phyloP scores from a whole-genome alignment of 2,113 vertebrate species.

The Suncus etruscus region DNA sequence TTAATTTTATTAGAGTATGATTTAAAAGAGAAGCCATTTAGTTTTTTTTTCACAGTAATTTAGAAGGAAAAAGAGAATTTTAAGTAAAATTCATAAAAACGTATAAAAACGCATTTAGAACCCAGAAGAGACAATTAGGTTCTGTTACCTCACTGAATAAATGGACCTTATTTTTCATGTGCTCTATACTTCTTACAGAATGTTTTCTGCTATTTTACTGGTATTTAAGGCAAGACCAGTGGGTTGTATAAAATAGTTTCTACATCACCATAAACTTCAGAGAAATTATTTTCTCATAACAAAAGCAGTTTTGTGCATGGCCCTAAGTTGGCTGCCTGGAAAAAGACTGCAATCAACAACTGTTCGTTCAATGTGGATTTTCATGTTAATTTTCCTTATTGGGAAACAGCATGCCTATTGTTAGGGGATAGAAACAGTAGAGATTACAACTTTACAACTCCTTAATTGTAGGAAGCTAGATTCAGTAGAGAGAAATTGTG shows the following conservation, averaged over 20 bases:
- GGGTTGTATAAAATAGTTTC: conserved; percentile 63
- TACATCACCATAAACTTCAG: conserved; percentile 45
- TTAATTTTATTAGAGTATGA: conserved; percentile 41
- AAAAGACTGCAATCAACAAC: conserved; percentile 62
- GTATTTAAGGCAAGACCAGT: conserved; percentile 59
- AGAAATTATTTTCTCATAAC: conserved; percentile 70
- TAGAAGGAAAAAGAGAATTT: conserved; percentile 12
- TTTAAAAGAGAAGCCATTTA: conserved; percentile 42
- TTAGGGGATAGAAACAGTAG: conserved; percentile 54
- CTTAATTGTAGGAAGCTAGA: conserved; percentile 45
- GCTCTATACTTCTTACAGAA: background rate
- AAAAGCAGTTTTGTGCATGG: conserved; percentile 71
- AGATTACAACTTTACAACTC: conserved; percentile 44
- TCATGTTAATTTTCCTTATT: conserved; percentile 77
- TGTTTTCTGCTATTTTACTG: conserved; percentile 41
- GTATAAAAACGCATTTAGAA: background rate
- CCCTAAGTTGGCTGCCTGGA: conserved; percentile 60
- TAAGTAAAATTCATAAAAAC: too few relatives aligned
- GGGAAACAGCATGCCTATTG: conserved; percentile 70
- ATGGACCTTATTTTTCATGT: conserved; percentile 15
- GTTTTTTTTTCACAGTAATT: conserved; percentile 45
- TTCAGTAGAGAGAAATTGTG: background rate
- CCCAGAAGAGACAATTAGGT: background rate
- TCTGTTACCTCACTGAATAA: conserved; percentile 11
- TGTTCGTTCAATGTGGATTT: conserved; percentile 43